Evolutionary conservation across 1,140 invertebrate species (phyloP), one percentile per base, ranked within the genome.

Genomic region (Cyclina sinensis): DNA sequence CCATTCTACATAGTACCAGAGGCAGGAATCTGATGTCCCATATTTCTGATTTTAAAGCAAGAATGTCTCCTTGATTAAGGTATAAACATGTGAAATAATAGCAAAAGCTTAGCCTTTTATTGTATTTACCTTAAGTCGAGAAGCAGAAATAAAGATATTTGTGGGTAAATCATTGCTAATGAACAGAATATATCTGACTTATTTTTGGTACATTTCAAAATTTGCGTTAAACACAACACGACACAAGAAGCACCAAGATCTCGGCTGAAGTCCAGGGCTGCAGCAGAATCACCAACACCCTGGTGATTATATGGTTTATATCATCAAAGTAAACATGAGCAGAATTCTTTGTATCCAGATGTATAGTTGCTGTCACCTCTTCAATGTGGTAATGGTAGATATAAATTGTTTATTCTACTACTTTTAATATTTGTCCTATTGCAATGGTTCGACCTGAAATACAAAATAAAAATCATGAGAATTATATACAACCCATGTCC

Each of bases 371-470:
- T 16, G 65, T 62, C 57, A n/a, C n/a, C n/a, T n/a, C n/a, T 62
- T 27, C 65, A 70, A 39, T 39, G 35, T 70, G 30, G 46, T 54
- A 78, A 78, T 86, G 46, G 73, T n/a, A n/a, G n/a, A n/a, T 76
- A 30, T 5, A 39, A 51, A 68, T 84, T 46, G 68, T 91, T 98
- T 98, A 99, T 96, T 99, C 98, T 95, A 99, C 97, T 94, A 99
- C 97, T 97, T 99, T 99, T 95, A 99, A 97, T 96, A 99, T 98
- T 97, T 99, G 99, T 92, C 99, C 99, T 96, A 99, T 99, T 89
- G 98, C 99, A 96, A 99, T 99, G 92, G 99, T 99, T 97, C 91
- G 94, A 74, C 94, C 95, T 95, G 96, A 82, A 97, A 97, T 90
- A 94, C 95, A 94, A 90, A 62, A 79, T 80, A 27, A 79, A n/a